Evolutionary conservation across 2,888 invertebrate species (phyloP).

Genomic region (Melinopterus prodromus): DNA sequence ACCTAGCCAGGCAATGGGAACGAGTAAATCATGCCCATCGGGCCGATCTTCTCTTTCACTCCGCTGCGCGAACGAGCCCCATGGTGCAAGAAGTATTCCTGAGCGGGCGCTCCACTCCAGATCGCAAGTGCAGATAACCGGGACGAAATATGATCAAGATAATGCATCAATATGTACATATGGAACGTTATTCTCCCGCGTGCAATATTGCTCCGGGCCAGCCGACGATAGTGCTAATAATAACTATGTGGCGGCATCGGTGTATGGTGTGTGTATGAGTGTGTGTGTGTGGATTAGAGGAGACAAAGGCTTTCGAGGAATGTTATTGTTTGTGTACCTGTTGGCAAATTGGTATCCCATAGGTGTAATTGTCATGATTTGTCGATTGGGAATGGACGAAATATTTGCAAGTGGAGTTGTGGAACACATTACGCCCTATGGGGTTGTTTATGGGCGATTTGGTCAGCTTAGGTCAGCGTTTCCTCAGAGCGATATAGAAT

Average conservation of each 20-base stretch:
- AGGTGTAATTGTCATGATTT: constrained; percentile 4
- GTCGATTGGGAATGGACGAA: background rate
- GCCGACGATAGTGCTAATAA: background rate
- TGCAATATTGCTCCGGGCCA: background rate
- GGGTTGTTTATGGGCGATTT: too few species aligned
- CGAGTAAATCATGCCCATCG: background rate
- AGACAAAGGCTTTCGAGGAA: background rate
- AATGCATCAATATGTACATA: background rate
- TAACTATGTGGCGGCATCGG: background rate
- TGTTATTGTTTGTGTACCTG: background rate
- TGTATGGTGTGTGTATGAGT: background rate
- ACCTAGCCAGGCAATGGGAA: background rate
- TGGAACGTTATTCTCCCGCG: background rate
- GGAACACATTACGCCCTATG: too few species aligned
- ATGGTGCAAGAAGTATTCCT: background rate
- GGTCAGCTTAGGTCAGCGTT: too few species aligned
- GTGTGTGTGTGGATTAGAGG: background rate
- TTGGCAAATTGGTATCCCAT: background rate
- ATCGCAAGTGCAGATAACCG: background rate
- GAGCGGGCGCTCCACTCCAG: background rate
- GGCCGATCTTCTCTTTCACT: background rate
- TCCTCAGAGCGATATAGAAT: too few species aligned
- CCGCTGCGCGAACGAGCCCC: background rate
- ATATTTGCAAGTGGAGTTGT: background rate
- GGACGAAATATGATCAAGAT: background rate